Conservation (phyloP, 2,888 invertebrate species). For the Eilema depressum region DNA sequence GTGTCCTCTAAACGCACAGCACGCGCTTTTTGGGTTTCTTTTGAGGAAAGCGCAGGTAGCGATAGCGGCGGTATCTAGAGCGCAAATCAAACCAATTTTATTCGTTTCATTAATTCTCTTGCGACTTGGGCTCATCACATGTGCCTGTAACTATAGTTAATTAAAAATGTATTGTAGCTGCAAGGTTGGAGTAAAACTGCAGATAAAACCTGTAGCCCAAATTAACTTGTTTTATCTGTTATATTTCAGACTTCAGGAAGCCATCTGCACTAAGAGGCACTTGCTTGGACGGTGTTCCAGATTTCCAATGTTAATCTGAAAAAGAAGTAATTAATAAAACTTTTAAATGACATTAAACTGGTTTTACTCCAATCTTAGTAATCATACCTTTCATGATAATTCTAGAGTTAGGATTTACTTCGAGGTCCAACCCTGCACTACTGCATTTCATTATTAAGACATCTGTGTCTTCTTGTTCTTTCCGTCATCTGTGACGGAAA, state of each 20-base stretch:
- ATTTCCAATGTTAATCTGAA: slow-evolving; percentile 56
- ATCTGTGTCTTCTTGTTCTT: no score
- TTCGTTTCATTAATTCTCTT: no score
- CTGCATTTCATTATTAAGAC: background rate
- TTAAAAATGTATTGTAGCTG: background rate
- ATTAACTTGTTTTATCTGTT: slow-evolving; percentile 49
- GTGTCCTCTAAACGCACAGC: no score
- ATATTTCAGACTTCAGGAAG: slow-evolving; percentile 70
- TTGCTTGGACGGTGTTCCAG: slow-evolving; percentile 57
- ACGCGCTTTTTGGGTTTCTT: no score
- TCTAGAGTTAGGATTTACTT: background rate
- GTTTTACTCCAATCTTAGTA: slow-evolving; percentile 61
- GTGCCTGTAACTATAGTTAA: no score
- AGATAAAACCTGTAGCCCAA: slow-evolving; percentile 24
- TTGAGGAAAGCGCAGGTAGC: no score
- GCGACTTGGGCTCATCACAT: no score
- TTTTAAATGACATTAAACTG: slow-evolving; percentile 40
- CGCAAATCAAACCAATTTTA: no score
- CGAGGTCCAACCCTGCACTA: background rate
- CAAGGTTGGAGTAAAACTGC: slow-evolving; percentile 57
- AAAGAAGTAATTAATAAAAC: slow-evolving; percentile 37
- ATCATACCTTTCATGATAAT: background rate
- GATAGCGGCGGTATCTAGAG: no score
- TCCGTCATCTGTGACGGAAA: background rate
- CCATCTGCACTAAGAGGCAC: slow-evolving; percentile 51